Conservation (phyloP, 1,140 invertebrate species). For the Penaeus japonicus region DNA sequence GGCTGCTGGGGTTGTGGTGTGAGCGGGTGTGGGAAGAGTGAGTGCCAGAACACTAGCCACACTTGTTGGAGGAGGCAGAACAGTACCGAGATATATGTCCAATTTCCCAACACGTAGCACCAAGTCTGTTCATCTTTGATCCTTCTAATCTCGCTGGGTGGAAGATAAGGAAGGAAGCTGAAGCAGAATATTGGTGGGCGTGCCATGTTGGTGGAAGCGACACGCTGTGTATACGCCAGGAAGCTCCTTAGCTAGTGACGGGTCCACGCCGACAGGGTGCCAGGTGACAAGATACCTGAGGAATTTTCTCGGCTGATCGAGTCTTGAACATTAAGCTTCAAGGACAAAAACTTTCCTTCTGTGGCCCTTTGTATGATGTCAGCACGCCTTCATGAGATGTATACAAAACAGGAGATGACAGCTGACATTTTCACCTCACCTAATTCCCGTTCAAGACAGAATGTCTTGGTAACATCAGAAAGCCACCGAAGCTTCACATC, state of each 20-base stretch:
- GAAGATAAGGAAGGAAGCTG: constrained; percentile 9
- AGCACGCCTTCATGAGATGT: not conserved
- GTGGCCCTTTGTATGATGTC: not conserved
- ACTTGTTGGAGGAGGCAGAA: no score
- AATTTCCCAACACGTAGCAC: no score
- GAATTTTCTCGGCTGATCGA: not conserved
- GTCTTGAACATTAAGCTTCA: not conserved
- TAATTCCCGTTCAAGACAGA: not conserved
- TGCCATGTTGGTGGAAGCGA: not conserved
- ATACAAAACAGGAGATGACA: not conserved
- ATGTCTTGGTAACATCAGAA: not conserved
- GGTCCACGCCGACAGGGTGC: no score
- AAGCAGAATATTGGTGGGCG: not conserved
- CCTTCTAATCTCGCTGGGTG: no score
- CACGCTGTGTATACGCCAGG: not conserved
- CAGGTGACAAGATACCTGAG: not conserved
- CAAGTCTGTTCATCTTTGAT: no score
- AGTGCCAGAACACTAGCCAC: no score
- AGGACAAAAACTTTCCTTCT: no score
- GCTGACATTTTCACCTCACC: not conserved
- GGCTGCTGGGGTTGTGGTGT: no score
- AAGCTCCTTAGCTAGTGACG: not conserved
- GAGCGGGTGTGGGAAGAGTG: no score
- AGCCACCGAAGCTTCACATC: not conserved
- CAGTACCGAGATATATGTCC: no score